A percentile compares a stretch with the other conserved stretches of the same genome.
Conservation (phyloP, 1,140 invertebrate genomes). For the Bombyx mori region DNA sequence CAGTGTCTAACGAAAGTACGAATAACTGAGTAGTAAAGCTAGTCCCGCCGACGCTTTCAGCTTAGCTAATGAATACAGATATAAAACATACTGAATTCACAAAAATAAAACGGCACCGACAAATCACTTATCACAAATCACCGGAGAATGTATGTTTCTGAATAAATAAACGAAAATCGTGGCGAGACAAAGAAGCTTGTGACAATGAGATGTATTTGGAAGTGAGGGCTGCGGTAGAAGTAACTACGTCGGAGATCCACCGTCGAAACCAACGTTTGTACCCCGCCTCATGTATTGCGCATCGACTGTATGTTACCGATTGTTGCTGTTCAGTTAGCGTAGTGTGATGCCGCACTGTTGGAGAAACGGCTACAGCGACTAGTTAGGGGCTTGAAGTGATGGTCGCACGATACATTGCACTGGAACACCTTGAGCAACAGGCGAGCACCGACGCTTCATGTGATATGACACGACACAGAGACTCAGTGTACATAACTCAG, state of each 20-base stretch:
- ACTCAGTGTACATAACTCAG: constrained; percentile 57
- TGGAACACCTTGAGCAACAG: constrained; percentile 62
- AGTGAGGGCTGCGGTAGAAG: not conserved
- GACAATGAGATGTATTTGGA: constrained; percentile 20
- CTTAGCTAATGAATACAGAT: constrained; percentile 35
- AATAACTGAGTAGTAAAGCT: constrained; percentile 41
- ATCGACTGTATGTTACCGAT: constrained; percentile 60
- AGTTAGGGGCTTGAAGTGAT: constrained; percentile 59
- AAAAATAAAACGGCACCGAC: constrained; percentile 22
- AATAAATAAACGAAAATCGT: not conserved
- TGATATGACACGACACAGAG: constrained; percentile 31
- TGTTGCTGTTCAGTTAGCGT: constrained; percentile 64
- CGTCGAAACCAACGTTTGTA: constrained; percentile 47
- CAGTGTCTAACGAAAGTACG: constrained; percentile 24
- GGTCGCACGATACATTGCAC: constrained; percentile 46
- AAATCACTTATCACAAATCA: constrained; percentile 20
- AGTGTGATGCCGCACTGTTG: constrained; percentile 61
- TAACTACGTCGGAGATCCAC: constrained; percentile 19
- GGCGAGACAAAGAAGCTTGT: constrained; percentile 3
- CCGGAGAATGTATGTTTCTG: not conserved
- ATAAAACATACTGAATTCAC: constrained; percentile 24
- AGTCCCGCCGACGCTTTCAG: constrained; percentile 52
- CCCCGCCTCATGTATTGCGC: constrained; percentile 53
- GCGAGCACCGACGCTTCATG: constrained; percentile 57
- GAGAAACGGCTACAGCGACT: constrained; percentile 48